phyloP scores from a whole-genome alignment of 2,888 invertebrate genomes.

The Sericinus montela region DNA sequence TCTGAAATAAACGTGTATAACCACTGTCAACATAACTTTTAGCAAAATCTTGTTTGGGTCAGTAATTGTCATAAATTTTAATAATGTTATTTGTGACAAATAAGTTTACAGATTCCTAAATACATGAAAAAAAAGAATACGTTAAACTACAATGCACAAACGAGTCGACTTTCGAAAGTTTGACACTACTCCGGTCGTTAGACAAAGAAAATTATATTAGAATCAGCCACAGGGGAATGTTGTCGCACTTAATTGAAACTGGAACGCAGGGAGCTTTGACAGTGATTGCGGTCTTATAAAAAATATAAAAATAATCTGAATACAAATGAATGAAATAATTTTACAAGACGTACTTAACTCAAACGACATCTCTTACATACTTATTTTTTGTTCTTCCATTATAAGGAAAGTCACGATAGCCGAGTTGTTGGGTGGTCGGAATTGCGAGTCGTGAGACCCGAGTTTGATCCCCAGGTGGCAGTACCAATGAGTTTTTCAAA shows the following conservation, averaged over 20 bases:
- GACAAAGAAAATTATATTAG: conserved; percentile 1
- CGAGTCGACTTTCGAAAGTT: background rate
- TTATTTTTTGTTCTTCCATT: too few relatives aligned
- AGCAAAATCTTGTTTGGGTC: too few relatives aligned
- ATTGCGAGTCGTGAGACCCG: too few relatives aligned
- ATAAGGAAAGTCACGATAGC: too few relatives aligned
- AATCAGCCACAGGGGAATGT: conserved; percentile 6
- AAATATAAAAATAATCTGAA: background rate
- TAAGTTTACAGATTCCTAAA: background rate
- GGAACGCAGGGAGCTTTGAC: conserved; percentile 7
- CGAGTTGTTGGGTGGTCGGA: too few relatives aligned
- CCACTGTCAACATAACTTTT: too few relatives aligned
- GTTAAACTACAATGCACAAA: conserved; percentile 1
- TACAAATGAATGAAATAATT: background rate
- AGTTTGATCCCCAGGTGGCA: too few relatives aligned
- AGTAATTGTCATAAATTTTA: too few relatives aligned
- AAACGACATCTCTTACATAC: background rate
- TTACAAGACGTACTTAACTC: background rate
- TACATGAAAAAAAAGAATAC: background rate
- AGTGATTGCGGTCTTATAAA: background rate
- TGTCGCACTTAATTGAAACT: conserved; percentile 10
- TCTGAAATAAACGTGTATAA: too few relatives aligned
- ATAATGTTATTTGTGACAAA: too few relatives aligned
- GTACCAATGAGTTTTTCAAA: too few relatives aligned
- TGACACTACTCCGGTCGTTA: background rate